phyloP scores from a whole-genome alignment of 2,888 invertebrate species.

The Heliconius aoede region DNA sequence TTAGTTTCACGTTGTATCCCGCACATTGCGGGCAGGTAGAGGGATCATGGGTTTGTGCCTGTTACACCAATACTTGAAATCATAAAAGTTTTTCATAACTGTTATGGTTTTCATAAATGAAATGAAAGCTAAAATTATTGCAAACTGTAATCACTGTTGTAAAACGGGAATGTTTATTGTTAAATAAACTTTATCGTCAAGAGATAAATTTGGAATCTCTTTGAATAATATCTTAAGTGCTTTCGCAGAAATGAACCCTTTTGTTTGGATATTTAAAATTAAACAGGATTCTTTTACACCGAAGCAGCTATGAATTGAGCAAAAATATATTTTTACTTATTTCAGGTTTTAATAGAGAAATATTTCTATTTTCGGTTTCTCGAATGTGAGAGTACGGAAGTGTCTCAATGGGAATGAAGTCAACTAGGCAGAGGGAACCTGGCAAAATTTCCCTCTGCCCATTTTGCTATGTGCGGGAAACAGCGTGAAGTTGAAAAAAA shows the following conservation, averaged over 20 bases:
- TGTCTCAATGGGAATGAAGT: no score
- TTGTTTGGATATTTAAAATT: conserved; percentile 17
- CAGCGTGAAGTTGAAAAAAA: background rate
- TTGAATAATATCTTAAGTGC: background rate
- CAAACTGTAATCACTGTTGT: background rate
- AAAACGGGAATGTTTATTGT: background rate
- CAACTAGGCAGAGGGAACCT: no score
- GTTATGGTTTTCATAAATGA: background rate
- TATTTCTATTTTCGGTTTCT: background rate
- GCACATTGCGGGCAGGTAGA: background rate
- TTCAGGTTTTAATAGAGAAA: background rate
- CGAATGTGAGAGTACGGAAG: background rate
- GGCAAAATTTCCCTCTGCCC: no score
- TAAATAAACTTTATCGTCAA: background rate
- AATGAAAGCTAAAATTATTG: conserved; percentile 6
- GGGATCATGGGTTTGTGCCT: no score
- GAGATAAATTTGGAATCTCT: background rate
- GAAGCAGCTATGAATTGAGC: background rate
- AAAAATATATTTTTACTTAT: background rate
- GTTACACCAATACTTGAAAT: background rate
- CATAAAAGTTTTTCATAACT: background rate
- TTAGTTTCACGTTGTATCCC: background rate
- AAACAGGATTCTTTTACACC: conserved; percentile 18
- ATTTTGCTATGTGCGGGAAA: background rate
- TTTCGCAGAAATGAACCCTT: conserved; percentile 24